These are phyloP conservation scores for Nannoperca obscura DNA, from an alignment of 2,797 vertebrate genomes.

Conservation along the genomic window DNA sequence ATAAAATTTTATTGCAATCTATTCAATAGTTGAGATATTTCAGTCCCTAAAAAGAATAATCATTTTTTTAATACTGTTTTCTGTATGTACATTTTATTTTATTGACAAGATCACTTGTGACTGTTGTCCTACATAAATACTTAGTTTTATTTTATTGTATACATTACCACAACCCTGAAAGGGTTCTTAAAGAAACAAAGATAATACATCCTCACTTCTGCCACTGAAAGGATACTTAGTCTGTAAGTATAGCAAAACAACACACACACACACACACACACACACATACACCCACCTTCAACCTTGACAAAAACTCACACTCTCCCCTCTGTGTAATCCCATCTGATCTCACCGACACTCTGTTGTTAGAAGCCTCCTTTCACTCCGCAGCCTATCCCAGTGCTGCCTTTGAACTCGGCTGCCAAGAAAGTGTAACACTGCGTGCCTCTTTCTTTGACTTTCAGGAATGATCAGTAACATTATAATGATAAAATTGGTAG, in stretches of 20 bases:
- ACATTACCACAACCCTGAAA: background rate
- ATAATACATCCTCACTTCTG: constrained; percentile 1
- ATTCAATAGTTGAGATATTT: constrained; percentile 24
- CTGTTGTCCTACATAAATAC: background rate
- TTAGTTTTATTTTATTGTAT: background rate
- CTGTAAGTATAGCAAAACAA: constrained; percentile 35
- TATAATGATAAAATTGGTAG: constrained; percentile 79
- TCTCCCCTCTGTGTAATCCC: constrained; percentile 65
- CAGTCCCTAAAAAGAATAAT: background rate
- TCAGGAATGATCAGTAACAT: constrained; percentile 81
- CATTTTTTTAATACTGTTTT: background rate
- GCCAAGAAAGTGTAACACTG: constrained; percentile 80
- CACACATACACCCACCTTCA: constrained; percentile 30
- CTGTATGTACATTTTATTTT: background rate
- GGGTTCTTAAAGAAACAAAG: constrained; percentile 1
- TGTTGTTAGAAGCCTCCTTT: constrained; percentile 74
- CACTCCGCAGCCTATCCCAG: constrained; percentile 62
- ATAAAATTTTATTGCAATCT: background rate
- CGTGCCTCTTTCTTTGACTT: constrained; percentile 72
- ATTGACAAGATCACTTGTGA: background rate
- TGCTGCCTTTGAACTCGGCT: constrained; percentile 80
- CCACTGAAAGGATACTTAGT: background rate
- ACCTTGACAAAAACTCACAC: constrained; percentile 54
- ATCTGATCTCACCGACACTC: constrained; percentile 73
- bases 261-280: constrained; percentile 25